Conservation (phyloP, 2,113 vertebrate genomes). For the Bettongia penicillata region DNA sequence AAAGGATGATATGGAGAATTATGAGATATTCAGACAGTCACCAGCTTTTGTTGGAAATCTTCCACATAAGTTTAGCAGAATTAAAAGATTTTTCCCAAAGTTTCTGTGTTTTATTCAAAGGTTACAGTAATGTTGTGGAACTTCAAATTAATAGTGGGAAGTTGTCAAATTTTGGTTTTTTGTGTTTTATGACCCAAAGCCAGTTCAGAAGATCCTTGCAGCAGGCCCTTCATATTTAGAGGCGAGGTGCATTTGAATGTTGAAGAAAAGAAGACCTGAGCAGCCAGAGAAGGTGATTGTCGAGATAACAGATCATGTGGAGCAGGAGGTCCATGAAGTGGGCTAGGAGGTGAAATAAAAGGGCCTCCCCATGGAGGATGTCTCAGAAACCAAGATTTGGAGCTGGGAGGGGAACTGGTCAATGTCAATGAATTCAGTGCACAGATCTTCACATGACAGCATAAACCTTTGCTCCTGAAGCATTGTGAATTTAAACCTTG, state of each 20-base stretch:
- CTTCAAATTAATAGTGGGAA: slow-evolving; percentile 99
- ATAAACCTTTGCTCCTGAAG: slow-evolving; percentile 82
- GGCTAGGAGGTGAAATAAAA: slow-evolving; percentile 91
- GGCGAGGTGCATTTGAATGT: too few relatives aligned
- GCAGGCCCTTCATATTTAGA: slow-evolving; percentile 86
- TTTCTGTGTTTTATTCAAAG: slow-evolving; percentile 83
- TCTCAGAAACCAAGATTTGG: slow-evolving; percentile 97
- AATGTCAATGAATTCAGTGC: slow-evolving; percentile 90
- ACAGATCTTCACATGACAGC: slow-evolving; percentile 60
- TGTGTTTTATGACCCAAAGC: slow-evolving; percentile 97
- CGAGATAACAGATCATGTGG: slow-evolving; percentile 70
- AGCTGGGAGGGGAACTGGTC: slow-evolving; percentile 91
- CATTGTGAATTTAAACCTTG: slow-evolving; percentile 87
- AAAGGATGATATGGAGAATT: slow-evolving; percentile 88
- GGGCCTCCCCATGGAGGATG: slow-evolving; percentile 93
- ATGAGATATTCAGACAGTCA: slow-evolving; percentile 96
- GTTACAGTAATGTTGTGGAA: slow-evolving; percentile 95
- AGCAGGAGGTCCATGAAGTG: slow-evolving; percentile 93
- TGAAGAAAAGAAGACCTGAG: too few relatives aligned
- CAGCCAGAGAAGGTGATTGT: too few relatives aligned
- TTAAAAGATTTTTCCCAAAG: neutral
- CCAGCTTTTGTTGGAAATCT: slow-evolving; percentile 97
- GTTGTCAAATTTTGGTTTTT: slow-evolving; percentile 98
- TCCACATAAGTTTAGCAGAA: slow-evolving; percentile 85
- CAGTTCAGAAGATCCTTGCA: slow-evolving; percentile 98